Conservation (phyloP, 2,113 vertebrate species). For the Ivindomyrus marchei region DNA sequence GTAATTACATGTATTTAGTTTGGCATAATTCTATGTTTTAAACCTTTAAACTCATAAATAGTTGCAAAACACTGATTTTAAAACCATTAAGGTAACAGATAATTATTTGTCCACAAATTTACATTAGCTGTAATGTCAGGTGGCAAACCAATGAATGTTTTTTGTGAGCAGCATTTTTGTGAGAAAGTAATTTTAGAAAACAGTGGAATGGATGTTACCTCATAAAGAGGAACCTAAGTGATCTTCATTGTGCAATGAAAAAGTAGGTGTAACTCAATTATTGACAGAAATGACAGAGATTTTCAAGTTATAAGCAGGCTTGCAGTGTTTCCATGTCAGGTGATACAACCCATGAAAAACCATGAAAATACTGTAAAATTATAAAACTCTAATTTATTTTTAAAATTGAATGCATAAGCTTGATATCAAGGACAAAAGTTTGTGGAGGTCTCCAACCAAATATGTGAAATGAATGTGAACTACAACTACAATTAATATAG, state of each 20-base stretch:
- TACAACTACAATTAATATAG: not conserved
- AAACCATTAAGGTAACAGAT: not conserved
- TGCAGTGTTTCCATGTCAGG: not conserved
- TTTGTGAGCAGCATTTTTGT: not conserved
- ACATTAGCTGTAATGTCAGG: not conserved
- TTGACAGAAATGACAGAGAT: not conserved
- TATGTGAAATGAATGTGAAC: not conserved
- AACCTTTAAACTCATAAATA: not conserved
- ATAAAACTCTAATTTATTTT: not conserved
- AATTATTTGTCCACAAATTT: not conserved
- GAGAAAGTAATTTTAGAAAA: not conserved
- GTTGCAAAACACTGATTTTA: not conserved
- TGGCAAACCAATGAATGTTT: not conserved
- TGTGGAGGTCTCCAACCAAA: not conserved
- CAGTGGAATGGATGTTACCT: not conserved
- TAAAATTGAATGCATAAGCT: not conserved
- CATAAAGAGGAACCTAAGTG: not conserved
- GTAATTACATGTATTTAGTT: not conserved
- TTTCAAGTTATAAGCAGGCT: not conserved
- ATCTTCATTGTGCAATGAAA: not conserved
- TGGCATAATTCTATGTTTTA: not conserved
- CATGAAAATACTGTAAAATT: not conserved
- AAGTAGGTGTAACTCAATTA: not conserved
- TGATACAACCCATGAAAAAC: not conserved
- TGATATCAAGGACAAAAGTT: not conserved